Conservation (phyloP, 2,113 vertebrate genomes). For the Helogale parvula region DNA sequence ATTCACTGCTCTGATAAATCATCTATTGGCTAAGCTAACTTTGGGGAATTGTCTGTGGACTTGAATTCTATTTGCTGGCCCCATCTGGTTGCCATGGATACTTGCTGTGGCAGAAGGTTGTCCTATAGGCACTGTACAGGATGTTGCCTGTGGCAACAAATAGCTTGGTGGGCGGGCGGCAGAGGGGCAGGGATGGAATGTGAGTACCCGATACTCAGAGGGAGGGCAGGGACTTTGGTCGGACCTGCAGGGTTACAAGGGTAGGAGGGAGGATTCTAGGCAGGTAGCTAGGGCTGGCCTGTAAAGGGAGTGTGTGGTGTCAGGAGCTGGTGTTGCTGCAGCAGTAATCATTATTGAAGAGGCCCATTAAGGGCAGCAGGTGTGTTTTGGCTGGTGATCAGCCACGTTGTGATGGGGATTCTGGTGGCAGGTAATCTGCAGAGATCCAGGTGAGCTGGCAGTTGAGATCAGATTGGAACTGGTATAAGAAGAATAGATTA, state of each 20-base stretch:
- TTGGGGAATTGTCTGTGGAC: conserved; percentile 66
- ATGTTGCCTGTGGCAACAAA: conserved; percentile 73
- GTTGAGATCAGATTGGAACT: background rate
- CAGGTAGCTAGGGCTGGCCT: no score
- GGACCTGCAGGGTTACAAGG: background rate
- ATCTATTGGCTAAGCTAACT: conserved; percentile 70
- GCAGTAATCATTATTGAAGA: background rate
- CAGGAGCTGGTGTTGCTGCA: background rate
- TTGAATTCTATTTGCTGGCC: conserved; percentile 68
- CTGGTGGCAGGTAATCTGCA: background rate
- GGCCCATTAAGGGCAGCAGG: background rate
- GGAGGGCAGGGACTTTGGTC: background rate
- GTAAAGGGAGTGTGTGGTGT: background rate
- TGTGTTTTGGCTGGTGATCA: background rate
- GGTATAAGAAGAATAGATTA: background rate
- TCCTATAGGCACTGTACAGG: conserved; percentile 30
- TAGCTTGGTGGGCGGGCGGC: conserved; percentile 23
- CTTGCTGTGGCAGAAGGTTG: conserved; percentile 68
- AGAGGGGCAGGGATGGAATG: background rate
- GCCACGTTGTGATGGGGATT: background rate
- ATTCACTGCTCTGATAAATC: conserved; percentile 56
- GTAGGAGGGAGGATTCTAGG: background rate
- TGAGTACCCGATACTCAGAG: background rate
- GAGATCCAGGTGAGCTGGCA: background rate
- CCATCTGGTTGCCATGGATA: conserved; percentile 77